phyloP scores from a whole-genome alignment of 2,888 invertebrate genomes.

The Nomada fucata region DNA sequence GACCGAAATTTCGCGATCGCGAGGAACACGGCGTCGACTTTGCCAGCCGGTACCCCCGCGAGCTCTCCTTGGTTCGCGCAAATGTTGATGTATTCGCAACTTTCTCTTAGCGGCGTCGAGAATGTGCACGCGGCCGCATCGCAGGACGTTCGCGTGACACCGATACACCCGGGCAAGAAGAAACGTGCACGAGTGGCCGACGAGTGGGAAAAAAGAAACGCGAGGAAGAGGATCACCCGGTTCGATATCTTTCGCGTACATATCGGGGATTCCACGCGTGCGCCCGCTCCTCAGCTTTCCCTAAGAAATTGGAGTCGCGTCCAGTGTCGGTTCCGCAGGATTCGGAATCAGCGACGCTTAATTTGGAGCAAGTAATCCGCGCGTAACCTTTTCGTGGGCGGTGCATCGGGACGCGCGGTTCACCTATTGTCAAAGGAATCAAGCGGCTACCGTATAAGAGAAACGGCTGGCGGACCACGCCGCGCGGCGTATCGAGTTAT shows the following conservation, averaged over 20 bases:
- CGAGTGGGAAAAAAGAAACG: background rate
- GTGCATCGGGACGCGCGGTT: background rate
- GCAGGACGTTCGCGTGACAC: conserved; percentile 39
- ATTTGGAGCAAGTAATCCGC: too few relatives aligned
- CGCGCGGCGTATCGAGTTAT: conserved; percentile 39
- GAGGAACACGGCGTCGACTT: conserved; percentile 47
- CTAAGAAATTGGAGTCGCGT: too few relatives aligned
- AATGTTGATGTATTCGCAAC: conserved; percentile 67
- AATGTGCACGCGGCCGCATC: conserved; percentile 11
- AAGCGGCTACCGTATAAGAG: background rate
- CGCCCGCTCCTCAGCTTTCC: background rate
- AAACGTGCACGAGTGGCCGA: conserved; percentile 15
- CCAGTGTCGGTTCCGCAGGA: too few relatives aligned
- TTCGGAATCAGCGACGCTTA: too few relatives aligned
- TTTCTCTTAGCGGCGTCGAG: conserved; percentile 53
- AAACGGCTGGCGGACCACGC: conserved; percentile 11
- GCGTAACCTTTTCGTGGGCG: background rate
- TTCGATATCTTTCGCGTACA: conserved; percentile 37
- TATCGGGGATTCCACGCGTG: conserved; percentile 1
- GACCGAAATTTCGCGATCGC: conserved; percentile 61
- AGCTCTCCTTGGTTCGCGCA: conserved; percentile 53
- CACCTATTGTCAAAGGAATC: too few relatives aligned
- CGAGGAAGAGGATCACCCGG: conserved; percentile 39
- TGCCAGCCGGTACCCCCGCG: conserved; percentile 23
- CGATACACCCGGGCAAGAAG: conserved; percentile 35